Percentiles rank a stretch among this genome's conserved stretches.
phyloP scores from a whole-genome alignment of 92 coral and sea anemone species.

The Parazoanthus atlanticus region DNA sequence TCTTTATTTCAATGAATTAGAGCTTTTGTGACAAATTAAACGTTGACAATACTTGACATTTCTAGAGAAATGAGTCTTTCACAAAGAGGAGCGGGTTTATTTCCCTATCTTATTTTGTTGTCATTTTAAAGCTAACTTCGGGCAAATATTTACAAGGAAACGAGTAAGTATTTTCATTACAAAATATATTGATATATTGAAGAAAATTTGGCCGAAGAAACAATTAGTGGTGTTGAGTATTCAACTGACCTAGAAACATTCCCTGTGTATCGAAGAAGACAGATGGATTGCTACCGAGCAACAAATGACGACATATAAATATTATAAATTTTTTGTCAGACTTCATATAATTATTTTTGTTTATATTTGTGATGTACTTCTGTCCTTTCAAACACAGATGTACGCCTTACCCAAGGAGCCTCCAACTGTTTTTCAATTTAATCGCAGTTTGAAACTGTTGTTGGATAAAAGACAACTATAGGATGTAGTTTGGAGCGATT shows the following conservation, averaged over 20 bases:
- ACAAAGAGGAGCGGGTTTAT: neutral
- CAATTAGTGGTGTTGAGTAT: neutral
- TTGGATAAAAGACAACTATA: neutral
- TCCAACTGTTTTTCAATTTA: conserved; percentile 20
- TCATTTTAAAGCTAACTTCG: neutral
- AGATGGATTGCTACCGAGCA: neutral
- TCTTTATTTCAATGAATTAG: neutral
- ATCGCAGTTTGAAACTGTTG: neutral
- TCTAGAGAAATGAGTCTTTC: neutral
- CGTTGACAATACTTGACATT: neutral
- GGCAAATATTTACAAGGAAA: conserved; percentile 1
- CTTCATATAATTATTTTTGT: neutral
- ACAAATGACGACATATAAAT: neutral
- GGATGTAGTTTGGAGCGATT: neutral
- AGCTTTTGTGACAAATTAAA: neutral
- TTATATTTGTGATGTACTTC: conserved; percentile 24
- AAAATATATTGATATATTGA: neutral
- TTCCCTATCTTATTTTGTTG: neutral
- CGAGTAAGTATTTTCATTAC: conserved; percentile 2
- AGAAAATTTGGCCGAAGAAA: neutral
- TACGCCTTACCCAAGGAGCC: neutral
- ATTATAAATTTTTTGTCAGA: neutral
- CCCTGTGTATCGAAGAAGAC: neutral
- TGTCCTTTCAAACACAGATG: neutral
- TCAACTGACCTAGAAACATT: neutral